Evolutionary conservation across 1,140 invertebrate species (phyloP), one percentile per base, ranked within the genome.

Genomic region (Apolygus lucorum): DNA sequence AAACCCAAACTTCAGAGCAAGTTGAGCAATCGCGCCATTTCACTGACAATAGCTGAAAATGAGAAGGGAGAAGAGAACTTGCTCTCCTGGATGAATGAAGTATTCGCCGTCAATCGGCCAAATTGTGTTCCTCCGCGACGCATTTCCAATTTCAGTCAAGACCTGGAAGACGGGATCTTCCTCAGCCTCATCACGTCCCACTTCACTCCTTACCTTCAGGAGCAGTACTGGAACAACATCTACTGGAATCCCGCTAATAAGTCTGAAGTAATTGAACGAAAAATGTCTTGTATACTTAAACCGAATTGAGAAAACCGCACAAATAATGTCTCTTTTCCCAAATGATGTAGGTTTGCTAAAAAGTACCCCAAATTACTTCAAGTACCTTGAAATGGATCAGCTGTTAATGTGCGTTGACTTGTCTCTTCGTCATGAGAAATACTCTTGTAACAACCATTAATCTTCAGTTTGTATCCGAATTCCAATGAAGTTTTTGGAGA

Each of bases 181-280:
- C 74, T 81, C 2, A 76, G 76, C 13, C 73, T 77, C 0, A 72
- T 79, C 0, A 80, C 79, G 11, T 70, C 72, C n/a, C 70, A 75
- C 21, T 78, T 78, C 63, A 82, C 80, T 70, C 78, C 79, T 2
- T 82, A 79, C 69, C 70, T 82, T 1, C 68, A 73, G 2, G 67
- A 76, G 0, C 52, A 74, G n/a, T 73, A 67, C 52, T 77, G 81
- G n/a, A 68, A 25, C 1, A 73, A 78, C 22, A 72, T 79, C 14
- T 80, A 77, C 66, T 54, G 76, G 2, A 49, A 68, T 27, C 76
- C 80, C 2, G 70, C 67, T 24, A 74, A 42, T 52, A 49, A 68
- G 0, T 75, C 76, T 70, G 76, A 80, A 69, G 75, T 78, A 73
- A 70, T 14, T 68, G 21, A 66, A 27, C 26, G 26, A 14, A 62